Evolutionary conservation across 2,113 vertebrate genomes (phyloP), one percentile per base, ranked within the genome.

Genomic region (Arothron firmamentum): DNA sequence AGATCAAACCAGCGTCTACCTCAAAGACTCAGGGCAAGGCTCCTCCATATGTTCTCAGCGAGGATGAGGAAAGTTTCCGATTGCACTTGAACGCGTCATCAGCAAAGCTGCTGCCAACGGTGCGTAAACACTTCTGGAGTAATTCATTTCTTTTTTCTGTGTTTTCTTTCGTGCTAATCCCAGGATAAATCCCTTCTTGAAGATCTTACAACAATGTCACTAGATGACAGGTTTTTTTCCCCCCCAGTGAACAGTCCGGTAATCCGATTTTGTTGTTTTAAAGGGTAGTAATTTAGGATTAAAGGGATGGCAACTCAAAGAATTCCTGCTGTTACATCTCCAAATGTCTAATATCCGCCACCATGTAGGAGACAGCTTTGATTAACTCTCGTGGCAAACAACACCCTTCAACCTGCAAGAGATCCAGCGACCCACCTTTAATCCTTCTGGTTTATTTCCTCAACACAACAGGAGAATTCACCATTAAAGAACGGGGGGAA

Each of bases 251-350:
- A 58, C 11, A 52, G 79, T 68, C 59, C 70, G 47, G 14, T 82
- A 80, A 86, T 88, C 83, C 80, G 6, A 62, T 42, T 25, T 67
- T 56, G 65, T 87, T 88, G 71, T 90, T 89, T 88, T 81, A 87
- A 83, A 88, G 74, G 82, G 47, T 62, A 66, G 62, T 57, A 5
- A 75, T 79, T 81, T 64, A 57, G 79, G 75, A 87, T 85, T 77
- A 62, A 73, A 56, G 67, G 45, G 45, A 47, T 67, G 58, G 31
- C 43, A 34, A 56, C 28, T 80, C 50, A 74, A 78, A 75, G 79
- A 66, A 25, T 72, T 77, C 84, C 81, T 17, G 61, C 79, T 75
- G 84, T 74, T 76, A 68, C 6, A 63, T 62, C 28, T 21, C 61
- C 54, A 34, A 10, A 21, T 65, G 31, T 21, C 61, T 52, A 43